A percentile compares a stretch with the other conserved stretches of the same genome.
These are phyloP conservation scores for Liolophura sinensis DNA, from an alignment of 1,140 invertebrate genomes.

Conservation along the genomic window DNA sequence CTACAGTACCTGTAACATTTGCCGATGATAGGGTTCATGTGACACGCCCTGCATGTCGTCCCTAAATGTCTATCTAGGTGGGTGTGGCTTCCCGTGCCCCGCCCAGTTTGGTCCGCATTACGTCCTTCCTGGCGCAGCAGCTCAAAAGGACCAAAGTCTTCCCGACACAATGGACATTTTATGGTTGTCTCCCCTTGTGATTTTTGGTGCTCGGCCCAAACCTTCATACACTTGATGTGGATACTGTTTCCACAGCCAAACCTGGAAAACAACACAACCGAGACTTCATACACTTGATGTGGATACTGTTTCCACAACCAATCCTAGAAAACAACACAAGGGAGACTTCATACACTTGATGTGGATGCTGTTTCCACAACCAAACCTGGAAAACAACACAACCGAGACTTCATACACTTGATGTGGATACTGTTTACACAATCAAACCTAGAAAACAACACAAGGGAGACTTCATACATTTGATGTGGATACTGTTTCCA, in stretches of 20 bases:
- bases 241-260: slow-evolving; percentile 60
- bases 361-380: slow-evolving; percentile 60
- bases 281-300: slow-evolving; percentile 58
- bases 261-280: slow-evolving; percentile 24
- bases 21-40: slow-evolving; percentile 50
- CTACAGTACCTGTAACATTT: slow-evolving; percentile 57
- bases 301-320: slow-evolving; percentile 59
- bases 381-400: slow-evolving; percentile 40
- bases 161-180: slow-evolving; percentile 58
- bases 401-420: slow-evolving; percentile 54
- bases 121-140: slow-evolving; percentile 49
- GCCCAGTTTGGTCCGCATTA: slow-evolving; percentile 32
- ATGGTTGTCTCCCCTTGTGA: slow-evolving; percentile 45
- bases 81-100: slow-evolving; percentile 13
- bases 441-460: slow-evolving; percentile 42
- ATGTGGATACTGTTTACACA: slow-evolving; percentile 60
- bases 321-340: slow-evolving; percentile 34
- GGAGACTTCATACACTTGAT: slow-evolving; percentile 57
- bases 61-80: slow-evolving; percentile 48
- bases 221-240: slow-evolving; percentile 60
- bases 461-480: slow-evolving; percentile 51
- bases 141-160: slow-evolving; percentile 57
- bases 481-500: slow-evolving; percentile 60
- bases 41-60: slow-evolving; percentile 46
- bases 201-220: slow-evolving; percentile 59